A percentile compares a stretch with the other conserved stretches of the same genome.
phyloP scores from a whole-genome alignment of 2,888 invertebrate species.

The Pyrochroa serraticornis region DNA sequence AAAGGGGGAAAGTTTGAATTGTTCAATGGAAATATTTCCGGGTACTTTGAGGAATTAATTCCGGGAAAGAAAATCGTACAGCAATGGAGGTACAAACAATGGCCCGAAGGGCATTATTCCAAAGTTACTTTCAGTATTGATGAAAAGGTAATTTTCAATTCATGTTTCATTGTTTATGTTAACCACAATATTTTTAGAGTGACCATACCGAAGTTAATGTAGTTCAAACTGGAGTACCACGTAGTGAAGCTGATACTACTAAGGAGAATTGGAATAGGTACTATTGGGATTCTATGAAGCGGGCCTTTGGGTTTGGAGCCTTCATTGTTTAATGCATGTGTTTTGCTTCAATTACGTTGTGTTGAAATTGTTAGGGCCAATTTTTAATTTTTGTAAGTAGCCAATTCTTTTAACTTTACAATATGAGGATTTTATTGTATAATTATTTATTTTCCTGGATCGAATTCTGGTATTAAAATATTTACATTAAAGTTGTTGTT shows the following conservation, averaged over 20 bases:
- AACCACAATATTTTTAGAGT: slow-evolving; percentile 59
- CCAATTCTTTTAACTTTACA: too few species aligned
- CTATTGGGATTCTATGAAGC: slow-evolving; percentile 94
- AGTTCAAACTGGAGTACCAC: slow-evolving; percentile 85
- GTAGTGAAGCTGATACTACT: slow-evolving; percentile 78
- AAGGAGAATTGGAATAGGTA: slow-evolving; percentile 90
- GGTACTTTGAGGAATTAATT: slow-evolving; percentile 84
- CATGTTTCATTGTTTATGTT: not conserved
- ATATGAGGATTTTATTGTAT: too few species aligned
- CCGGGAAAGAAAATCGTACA: slow-evolving; percentile 85
- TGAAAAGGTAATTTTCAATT: slow-evolving; percentile 69
- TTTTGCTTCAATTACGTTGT: too few species aligned
- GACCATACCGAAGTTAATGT: slow-evolving; percentile 86
- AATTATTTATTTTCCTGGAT: too few species aligned
- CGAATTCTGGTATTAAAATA: too few species aligned
- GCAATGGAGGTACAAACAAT: slow-evolving; percentile 92
- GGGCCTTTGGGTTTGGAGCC: slow-evolving; percentile 88
- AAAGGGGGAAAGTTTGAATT: slow-evolving; percentile 89
- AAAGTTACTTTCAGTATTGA: slow-evolving; percentile 83
- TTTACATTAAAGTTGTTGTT: too few species aligned
- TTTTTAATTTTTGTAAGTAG: too few species aligned
- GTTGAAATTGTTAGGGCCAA: too few species aligned
- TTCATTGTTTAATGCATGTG: slow-evolving; percentile 56
- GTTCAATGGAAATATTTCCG: slow-evolving; percentile 91
- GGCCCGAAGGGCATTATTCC: slow-evolving; percentile 93